phyloP scores from a whole-genome alignment of 2,888 invertebrate species.

The Taenaris catops region DNA sequence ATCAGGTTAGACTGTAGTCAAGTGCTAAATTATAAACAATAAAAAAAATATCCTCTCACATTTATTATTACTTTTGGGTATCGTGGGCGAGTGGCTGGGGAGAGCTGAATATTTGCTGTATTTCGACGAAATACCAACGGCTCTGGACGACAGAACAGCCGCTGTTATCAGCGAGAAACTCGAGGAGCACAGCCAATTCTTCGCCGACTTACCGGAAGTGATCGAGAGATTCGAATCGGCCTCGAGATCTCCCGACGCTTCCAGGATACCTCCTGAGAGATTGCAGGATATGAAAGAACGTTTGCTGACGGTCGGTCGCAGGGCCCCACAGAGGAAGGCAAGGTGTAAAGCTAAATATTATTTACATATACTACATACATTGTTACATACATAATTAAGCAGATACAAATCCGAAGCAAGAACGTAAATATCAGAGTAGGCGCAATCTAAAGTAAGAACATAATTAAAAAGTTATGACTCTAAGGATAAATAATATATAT shows the following conservation, averaged over 20 bases:
- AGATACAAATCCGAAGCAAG: too few relatives aligned
- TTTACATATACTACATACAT: too few relatives aligned
- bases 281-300: constrained; percentile 90
- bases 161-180: constrained; percentile 92
- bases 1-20: too few relatives aligned
- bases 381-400: too few relatives aligned
- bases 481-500: too few relatives aligned
- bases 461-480: too few relatives aligned
- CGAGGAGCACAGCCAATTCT: constrained; percentile 94
- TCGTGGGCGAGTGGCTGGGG: constrained; percentile 94
- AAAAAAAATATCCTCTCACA: too few relatives aligned
- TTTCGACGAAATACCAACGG: constrained; percentile 90
- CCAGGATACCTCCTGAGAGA: constrained; percentile 88
- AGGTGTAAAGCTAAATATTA: too few relatives aligned
- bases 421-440: too few relatives aligned
- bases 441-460: too few relatives aligned
- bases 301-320: constrained; percentile 85
- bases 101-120: constrained; percentile 90
- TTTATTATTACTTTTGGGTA: constrained; percentile 77
- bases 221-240: constrained; percentile 89
- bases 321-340: constrained; percentile 90
- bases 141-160: constrained; percentile 94
- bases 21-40: too few relatives aligned
- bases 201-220: constrained; percentile 89
- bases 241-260: constrained; percentile 83